Base-by-base conservation (phyloP, 2,797 vertebrate species). In the Cyprinella venusta region DNA sequence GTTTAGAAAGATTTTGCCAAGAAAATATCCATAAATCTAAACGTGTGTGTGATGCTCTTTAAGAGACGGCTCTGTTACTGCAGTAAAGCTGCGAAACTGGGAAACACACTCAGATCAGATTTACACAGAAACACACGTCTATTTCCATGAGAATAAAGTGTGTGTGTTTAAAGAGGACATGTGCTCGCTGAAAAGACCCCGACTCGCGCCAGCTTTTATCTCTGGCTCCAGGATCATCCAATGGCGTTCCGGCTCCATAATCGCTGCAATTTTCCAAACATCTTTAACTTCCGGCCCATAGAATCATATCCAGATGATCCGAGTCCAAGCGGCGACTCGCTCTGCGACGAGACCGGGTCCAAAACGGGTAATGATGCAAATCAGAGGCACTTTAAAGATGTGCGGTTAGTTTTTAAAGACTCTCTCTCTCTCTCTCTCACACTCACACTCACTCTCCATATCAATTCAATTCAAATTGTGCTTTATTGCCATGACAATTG, bases 61-160 rank as follows among this genome's bases (percentile, higher is more conserved):
- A 21, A 56, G 33, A 72, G 8, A 50, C 26, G 26, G 69, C 16
- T 1, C 3, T 26, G 33, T 56, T 68, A 21, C 70, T 30, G 30
- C 67, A 50, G 21, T 42, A 85, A 80, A 83, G 75, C 40, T 12
- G 38, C 59, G 67, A 68, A 54, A 63, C 76, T 67, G 79, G 81
- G 69, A 12, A 24, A 61, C 26, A 2, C 56, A 56, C 48, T 84
- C 65, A 74, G 72, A 82, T 63, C n/a, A 78, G 94, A 95, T 94
- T 94, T 91, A 89, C 86, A 90, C 82, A 87, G 82, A 68, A 81
- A 70, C 71, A 89, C 91, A 93, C 94, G 92, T 95, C 91, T 88
- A 95, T 96, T 95, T 96, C 93, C 94, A 95, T 96, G 95, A 95
- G 94, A 96, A 97, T 95, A 93, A 93, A 94, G 95, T 90, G 91